Conservation (phyloP, 2,797 vertebrate genomes). For the Brachymystax lenok region DNA sequence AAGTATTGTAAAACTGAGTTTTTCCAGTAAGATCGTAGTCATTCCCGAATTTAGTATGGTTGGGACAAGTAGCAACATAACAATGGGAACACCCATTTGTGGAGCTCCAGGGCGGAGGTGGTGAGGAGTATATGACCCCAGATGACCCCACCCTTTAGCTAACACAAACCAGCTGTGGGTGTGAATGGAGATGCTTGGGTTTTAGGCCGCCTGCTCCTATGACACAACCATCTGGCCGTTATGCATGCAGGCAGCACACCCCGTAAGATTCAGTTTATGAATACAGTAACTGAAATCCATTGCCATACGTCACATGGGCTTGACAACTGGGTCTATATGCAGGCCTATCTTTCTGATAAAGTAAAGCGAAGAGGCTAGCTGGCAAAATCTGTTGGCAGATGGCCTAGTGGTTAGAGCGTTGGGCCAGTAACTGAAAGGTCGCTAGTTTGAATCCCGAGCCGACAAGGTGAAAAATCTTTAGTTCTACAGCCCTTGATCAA, state of each 20-base stretch:
- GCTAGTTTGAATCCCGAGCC: too few relatives aligned
- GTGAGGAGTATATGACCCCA: conserved; percentile 66
- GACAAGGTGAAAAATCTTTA: too few relatives aligned
- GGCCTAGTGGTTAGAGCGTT: too few relatives aligned
- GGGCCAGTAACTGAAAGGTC: too few relatives aligned
- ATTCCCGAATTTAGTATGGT: conserved; percentile 60
- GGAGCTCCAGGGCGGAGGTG: conserved; percentile 69
- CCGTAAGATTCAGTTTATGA: conserved; percentile 24
- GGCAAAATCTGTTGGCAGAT: not conserved
- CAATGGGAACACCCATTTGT: conserved; percentile 75
- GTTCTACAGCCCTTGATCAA: too few relatives aligned
- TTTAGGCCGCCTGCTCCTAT: conserved; percentile 54
- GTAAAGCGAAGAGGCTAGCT: not conserved
- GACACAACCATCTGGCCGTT: conserved; percentile 64
- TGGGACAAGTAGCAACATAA: conserved; percentile 60
- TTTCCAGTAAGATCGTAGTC: conserved; percentile 61
- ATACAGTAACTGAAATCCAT: not conserved
- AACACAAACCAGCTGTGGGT: conserved; percentile 77
- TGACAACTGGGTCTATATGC: too few relatives aligned
- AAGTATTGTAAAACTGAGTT: conserved; percentile 33
- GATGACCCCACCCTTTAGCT: conserved; percentile 66
- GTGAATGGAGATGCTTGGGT: conserved; percentile 35
- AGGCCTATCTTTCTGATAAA: too few relatives aligned
- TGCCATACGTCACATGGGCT: too few relatives aligned
- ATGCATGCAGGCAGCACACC: conserved; percentile 21